These are phyloP conservation scores for Falcunculus frontatus DNA, from an alignment of 2,113 vertebrate species.

Conservation along the genomic window DNA sequence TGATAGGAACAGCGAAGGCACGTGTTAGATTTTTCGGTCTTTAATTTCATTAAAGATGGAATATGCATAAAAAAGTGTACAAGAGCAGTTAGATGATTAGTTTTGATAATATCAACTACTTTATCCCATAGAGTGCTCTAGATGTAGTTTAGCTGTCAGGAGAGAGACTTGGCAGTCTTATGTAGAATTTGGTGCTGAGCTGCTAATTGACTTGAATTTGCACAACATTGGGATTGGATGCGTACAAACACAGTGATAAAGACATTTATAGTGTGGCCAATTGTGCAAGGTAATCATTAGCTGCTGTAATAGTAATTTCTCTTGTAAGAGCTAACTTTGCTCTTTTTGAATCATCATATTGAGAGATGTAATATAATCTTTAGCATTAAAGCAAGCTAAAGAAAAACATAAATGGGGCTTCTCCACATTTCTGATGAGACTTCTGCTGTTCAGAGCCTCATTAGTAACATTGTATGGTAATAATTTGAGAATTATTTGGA, in stretches of 20 bases:
- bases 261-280: not conserved
- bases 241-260: not conserved
- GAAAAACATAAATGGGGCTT: not conserved
- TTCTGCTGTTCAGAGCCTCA: not conserved
- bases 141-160: not conserved
- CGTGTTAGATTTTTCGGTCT: not conserved
- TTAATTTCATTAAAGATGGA: not conserved
- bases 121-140: not conserved
- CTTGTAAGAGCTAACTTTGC: not conserved
- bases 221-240: fast-evolving
- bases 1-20: not conserved
- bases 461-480: not conserved
- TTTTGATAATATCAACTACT: not conserved
- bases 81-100: not conserved
- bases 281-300: not conserved
- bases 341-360: not conserved
- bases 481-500: not conserved
- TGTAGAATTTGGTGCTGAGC: not conserved
- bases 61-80: not conserved
- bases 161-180: not conserved
- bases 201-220: not conserved
- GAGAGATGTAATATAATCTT: not conserved
- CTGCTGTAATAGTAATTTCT: not conserved
- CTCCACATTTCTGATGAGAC: not conserved
- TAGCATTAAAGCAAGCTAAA: not conserved